Conservation (phyloP, 2,888 invertebrate genomes). For the Subacronicta megacephala region DNA sequence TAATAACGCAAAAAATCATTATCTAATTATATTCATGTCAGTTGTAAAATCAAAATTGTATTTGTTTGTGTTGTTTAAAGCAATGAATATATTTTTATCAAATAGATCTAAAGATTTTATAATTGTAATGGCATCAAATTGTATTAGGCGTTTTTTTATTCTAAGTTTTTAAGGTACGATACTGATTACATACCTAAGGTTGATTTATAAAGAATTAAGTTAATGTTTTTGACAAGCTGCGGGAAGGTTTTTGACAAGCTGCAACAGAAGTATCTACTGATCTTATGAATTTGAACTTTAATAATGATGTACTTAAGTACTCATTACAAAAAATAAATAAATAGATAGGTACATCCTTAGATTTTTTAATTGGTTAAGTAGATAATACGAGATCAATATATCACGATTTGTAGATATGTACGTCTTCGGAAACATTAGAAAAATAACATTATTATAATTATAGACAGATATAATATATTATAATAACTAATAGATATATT, state of each 20-base stretch:
- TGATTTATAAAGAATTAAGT: constrained; percentile 29
- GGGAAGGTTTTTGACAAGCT: constrained; percentile 48
- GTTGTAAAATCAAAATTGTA: constrained; percentile 13
- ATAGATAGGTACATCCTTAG: background rate
- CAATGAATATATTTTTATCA: constrained; percentile 24
- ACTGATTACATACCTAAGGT: constrained; percentile 8
- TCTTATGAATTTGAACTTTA: constrained; percentile 21
- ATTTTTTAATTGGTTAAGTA: background rate
- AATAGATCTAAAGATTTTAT: constrained; percentile 28
- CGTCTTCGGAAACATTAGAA: too few species aligned
- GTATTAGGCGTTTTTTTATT: constrained; percentile 8
- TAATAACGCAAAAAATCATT: too few species aligned
- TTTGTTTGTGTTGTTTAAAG: constrained; percentile 9
- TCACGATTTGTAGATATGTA: too few species aligned
- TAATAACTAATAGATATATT: too few species aligned
- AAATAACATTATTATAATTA: too few species aligned
- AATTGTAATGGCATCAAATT: constrained; percentile 31
- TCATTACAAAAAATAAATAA: background rate
- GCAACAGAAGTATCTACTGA: constrained; percentile 25
- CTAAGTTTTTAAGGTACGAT: constrained; percentile 12
- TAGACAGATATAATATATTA: too few species aligned
- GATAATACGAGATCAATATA: background rate
- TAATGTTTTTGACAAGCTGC: constrained; percentile 41
- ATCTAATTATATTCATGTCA: constrained; percentile 14
- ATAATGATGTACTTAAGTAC: constrained; percentile 22